Evolutionary conservation across 2,797 vertebrate genomes (phyloP).

Genomic region (Hybognathus amarus): DNA sequence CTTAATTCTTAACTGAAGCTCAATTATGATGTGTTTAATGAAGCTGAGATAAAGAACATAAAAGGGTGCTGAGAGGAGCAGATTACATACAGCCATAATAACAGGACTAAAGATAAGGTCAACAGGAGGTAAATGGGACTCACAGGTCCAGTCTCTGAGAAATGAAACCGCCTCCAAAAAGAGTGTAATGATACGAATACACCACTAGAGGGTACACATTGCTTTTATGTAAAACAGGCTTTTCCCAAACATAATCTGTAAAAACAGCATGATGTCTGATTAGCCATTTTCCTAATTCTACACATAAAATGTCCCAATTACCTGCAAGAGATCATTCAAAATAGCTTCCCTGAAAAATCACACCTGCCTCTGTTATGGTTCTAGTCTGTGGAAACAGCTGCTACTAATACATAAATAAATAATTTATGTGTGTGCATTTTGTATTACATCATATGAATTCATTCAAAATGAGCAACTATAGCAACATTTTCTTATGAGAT

Average conservation of each 20-base stretch:
- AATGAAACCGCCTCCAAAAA: background rate
- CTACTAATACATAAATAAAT: background rate
- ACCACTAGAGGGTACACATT: slow-evolving; percentile 68
- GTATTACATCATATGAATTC: background rate
- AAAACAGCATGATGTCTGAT: background rate
- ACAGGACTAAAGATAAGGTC: slow-evolving; percentile 2
- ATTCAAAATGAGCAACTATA: background rate
- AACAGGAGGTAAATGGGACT: slow-evolving; percentile 38
- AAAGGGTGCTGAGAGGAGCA: background rate
- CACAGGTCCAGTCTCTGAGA: background rate
- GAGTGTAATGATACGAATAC: slow-evolving; percentile 36
- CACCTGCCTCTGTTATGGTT: background rate
- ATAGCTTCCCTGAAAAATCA: background rate
- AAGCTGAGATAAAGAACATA: slow-evolving; percentile 1
- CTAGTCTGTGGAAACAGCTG: background rate
- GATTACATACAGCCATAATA: slow-evolving; percentile 8
- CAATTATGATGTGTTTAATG: background rate
- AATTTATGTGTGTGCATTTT: background rate
- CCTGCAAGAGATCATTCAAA: background rate
- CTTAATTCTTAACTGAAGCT: background rate
- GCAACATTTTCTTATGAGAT: background rate
- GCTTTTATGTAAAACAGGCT: slow-evolving; percentile 46
- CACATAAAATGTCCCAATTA: background rate
- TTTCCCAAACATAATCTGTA: slow-evolving; percentile 37
- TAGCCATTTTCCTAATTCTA: background rate